A percentile compares a stretch with the other conserved stretches of the same genome.
These are phyloP conservation scores for Gorsachius magnificus DNA, from an alignment of 2,797 vertebrate genomes.

Conservation along the genomic window DNA sequence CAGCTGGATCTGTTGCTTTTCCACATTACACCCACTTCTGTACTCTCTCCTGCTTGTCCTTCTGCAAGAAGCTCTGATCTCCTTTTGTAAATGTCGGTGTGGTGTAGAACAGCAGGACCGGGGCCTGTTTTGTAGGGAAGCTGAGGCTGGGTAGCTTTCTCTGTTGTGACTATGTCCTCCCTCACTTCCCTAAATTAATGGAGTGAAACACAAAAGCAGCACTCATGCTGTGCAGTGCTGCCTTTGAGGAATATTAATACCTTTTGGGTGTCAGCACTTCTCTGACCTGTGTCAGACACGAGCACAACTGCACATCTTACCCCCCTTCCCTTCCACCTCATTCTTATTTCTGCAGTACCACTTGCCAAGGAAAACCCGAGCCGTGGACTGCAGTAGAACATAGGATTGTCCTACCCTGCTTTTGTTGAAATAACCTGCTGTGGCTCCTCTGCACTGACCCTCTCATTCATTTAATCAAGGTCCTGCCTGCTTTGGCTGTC, in stretches of 20 bases:
- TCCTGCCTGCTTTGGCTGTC: background rate
- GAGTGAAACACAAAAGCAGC: background rate
- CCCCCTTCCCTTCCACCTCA: background rate
- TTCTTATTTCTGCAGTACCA: background rate
- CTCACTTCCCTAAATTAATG: background rate
- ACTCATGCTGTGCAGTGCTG: background rate
- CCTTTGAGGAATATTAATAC: background rate
- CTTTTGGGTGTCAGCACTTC: background rate
- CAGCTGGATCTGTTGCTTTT: background rate
- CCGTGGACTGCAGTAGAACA: background rate
- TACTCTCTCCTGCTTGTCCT: background rate
- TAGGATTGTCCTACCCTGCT: background rate
- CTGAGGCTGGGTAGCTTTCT: background rate
- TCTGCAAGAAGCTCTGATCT: background rate
- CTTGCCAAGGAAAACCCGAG: background rate
- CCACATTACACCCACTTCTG: background rate
- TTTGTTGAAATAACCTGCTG: background rate
- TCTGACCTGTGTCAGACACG: background rate
- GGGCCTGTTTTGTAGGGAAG: background rate
- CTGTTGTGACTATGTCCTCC: background rate
- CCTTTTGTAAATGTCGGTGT: background rate
- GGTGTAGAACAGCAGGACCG: background rate
- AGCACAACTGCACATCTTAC: background rate
- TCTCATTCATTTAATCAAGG: background rate
- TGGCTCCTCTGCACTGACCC: background rate